Evolutionary conservation across 2,797 vertebrate species (phyloP).

Genomic region (Microcaecilia unicolor): DNA sequence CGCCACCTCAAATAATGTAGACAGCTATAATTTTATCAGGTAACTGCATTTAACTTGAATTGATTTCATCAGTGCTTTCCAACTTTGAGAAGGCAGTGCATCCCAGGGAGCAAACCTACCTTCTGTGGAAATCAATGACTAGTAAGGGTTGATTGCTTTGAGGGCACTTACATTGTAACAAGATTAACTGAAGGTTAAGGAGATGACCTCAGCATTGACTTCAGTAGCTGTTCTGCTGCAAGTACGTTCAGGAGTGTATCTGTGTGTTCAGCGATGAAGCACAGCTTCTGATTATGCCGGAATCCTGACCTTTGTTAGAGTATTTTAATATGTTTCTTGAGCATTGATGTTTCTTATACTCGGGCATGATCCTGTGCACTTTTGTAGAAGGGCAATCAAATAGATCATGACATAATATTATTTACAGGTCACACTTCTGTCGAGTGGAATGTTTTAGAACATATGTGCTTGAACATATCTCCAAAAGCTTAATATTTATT

Average conservation of each 20-base stretch:
- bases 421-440: neutral
- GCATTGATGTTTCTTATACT: too few relatives aligned
- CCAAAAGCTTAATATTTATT: too few relatives aligned
- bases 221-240: neutral
- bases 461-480: too few relatives aligned
- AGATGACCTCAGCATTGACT: slow-evolving; percentile 2
- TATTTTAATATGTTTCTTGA: too few relatives aligned
- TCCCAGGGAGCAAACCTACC: slow-evolving; percentile 14
- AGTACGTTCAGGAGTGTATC: neutral
- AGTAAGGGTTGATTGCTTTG: slow-evolving; percentile 3
- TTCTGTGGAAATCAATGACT: slow-evolving; percentile 19
- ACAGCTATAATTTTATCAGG: slow-evolving; percentile 12
- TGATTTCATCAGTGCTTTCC: slow-evolving; percentile 34
- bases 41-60: slow-evolving; percentile 9
- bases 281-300: neutral
- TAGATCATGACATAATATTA: neutral
- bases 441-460: too few relatives aligned
- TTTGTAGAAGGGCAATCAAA: neutral
- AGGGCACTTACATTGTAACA: slow-evolving; percentile 7
- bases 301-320: slow-evolving; percentile 12
- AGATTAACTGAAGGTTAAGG: slow-evolving; percentile 33
- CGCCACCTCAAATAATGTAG: too few relatives aligned
- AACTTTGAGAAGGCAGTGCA: slow-evolving; percentile 15
- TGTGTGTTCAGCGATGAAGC: neutral
- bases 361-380: neutral